Conservation (phyloP, 2,113 vertebrate genomes). For the Cebus imitator region DNA sequence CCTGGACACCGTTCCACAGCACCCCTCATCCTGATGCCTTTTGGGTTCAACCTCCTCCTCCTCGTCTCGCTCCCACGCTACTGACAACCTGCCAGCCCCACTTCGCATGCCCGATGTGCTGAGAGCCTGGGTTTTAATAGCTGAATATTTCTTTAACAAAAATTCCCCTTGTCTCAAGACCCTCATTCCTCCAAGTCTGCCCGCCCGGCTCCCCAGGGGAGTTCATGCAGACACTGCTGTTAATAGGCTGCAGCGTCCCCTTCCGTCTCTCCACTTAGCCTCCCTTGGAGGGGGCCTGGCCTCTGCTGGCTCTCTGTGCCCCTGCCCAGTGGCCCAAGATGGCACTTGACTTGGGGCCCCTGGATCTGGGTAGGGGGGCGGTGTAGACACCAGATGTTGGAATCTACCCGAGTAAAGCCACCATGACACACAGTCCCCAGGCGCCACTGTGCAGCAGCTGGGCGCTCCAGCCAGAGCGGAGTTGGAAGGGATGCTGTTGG, state of each 20-base stretch:
- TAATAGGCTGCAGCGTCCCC: not conserved
- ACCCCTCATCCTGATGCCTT: accelerated
- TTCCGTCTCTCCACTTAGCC: not conserved
- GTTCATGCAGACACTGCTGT: not conserved
- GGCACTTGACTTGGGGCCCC: not conserved
- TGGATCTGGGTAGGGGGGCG: accelerated
- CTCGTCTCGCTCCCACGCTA: accelerated
- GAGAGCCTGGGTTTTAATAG: not conserved
- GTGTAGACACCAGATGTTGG: not conserved
- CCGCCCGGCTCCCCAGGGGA: not conserved
- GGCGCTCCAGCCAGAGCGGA: not conserved
- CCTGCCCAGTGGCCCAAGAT: not conserved
- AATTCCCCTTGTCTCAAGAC: not conserved
- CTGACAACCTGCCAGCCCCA: accelerated
- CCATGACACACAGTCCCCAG: not conserved
- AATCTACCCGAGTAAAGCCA: not conserved
- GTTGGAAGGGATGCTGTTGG: not conserved
- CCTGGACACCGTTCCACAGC: not conserved
- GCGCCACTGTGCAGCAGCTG: accelerated
- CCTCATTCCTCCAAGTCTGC: not conserved
- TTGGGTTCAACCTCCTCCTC: not conserved
- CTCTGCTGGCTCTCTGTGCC: accelerated
- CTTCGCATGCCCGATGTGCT: not conserved
- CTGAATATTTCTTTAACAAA: not conserved
- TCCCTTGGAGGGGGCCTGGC: not conserved